These are phyloP conservation scores for Piscicola geometra DNA, from an alignment of 2,888 invertebrate species.

Conservation along the genomic window DNA sequence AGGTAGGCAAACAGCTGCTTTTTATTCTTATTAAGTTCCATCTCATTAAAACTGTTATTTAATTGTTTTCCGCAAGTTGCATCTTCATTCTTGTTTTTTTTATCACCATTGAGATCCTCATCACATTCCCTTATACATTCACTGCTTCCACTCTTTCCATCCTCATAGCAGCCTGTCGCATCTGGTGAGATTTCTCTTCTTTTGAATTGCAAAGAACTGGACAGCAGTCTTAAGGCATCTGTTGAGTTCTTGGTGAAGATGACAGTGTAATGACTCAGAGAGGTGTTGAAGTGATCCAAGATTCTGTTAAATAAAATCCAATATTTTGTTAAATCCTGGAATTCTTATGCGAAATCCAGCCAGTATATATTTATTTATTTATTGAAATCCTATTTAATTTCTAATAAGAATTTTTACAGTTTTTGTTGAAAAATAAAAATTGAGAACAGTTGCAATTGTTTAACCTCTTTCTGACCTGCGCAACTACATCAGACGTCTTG, in stretches of 20 bases:
- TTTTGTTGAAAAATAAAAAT: slow-evolving; percentile 27
- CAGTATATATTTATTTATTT: no score
- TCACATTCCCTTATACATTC: neutral
- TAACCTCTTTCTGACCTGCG: slow-evolving; percentile 74
- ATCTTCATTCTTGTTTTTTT: neutral
- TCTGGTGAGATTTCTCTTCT: no score
- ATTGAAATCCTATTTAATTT: no score
- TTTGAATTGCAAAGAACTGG: slow-evolving; percentile 66
- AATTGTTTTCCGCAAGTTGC: no score
- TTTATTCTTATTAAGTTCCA: neutral
- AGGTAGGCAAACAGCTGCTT: slow-evolving; percentile 66
- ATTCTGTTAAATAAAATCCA: no score
- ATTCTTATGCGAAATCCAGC: no score
- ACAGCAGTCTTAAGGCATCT: slow-evolving; percentile 73
- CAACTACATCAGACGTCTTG: slow-evolving; percentile 75
- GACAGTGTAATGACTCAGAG: slow-evolving; percentile 72
- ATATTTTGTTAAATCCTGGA: no score
- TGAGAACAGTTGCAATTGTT: slow-evolving; percentile 31
- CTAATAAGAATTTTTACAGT: no score
- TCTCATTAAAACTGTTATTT: neutral
- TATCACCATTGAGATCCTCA: neutral
- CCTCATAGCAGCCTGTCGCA: no score
- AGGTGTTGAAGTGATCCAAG: slow-evolving; percentile 78
- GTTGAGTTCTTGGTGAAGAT: slow-evolving; percentile 95
- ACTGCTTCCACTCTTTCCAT: no score